A percentile compares a stretch with the other conserved stretches of the same genome.
These are phyloP conservation scores for Synergus gifuensis DNA, from an alignment of 2,888 invertebrate genomes.

Conservation along the genomic window DNA sequence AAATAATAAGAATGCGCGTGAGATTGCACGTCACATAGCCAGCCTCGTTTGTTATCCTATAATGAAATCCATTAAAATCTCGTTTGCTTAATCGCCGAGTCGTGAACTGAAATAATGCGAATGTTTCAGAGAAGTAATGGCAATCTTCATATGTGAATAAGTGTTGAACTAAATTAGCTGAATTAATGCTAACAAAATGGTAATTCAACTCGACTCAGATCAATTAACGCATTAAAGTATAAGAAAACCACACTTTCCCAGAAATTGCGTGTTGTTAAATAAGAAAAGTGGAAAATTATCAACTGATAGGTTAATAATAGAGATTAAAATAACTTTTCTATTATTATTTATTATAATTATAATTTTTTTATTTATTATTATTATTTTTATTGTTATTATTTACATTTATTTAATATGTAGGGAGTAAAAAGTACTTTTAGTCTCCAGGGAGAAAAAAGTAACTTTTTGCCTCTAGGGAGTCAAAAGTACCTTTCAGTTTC, in stretches of 20 bases:
- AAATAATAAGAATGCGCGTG: neutral
- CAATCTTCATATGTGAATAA: conserved; percentile 1
- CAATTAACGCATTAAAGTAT: neutral
- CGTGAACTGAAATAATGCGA: conserved; percentile 32
- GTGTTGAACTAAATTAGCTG: conserved; percentile 16
- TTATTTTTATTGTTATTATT: no score
- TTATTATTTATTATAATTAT: no score
- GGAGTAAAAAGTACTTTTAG: no score
- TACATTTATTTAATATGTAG: no score
- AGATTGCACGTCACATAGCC: neutral
- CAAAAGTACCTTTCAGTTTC: no score
- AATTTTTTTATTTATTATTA: no score
- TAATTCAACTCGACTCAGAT: conserved; percentile 3
- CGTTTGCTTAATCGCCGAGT: conserved; percentile 28
- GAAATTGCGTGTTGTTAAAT: neutral
- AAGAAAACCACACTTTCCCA: neutral
- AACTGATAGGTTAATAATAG: neutral
- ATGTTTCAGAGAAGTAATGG: conserved; percentile 21
- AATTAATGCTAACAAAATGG: conserved; percentile 22
- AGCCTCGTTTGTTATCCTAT: conserved; percentile 17
- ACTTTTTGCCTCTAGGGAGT: no score
- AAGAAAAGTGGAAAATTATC: neutral
- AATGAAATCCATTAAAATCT: conserved; percentile 33
- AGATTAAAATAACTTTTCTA: no score
- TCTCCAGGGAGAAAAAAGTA: no score